Evolutionary conservation across 2,888 invertebrate species (phyloP).

Genomic region (Campoplex capitator): DNA sequence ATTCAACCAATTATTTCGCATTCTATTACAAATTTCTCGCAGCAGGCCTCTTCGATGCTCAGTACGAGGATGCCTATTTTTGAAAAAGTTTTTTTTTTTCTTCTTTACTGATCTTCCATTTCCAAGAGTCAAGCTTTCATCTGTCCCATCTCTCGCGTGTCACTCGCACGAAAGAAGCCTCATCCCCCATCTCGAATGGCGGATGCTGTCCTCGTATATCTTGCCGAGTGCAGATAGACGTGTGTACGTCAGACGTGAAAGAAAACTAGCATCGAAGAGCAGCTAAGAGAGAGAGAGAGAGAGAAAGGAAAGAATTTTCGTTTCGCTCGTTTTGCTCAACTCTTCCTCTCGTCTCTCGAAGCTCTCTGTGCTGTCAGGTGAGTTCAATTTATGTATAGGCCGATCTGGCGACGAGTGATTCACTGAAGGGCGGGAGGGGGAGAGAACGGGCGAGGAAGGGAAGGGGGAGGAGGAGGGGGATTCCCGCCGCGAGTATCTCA

Average conservation of each 20-base stretch:
- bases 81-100: constrained; percentile 2
- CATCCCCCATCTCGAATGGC: constrained; percentile 30
- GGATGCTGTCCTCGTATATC: constrained; percentile 62
- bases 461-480: constrained; percentile 18
- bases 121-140: constrained; percentile 38
- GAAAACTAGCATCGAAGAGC: constrained; percentile 70
- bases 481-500: constrained; percentile 50
- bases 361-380: constrained; percentile 70
- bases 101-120: not conserved
- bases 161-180: constrained; percentile 44
- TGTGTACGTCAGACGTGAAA: constrained; percentile 52
- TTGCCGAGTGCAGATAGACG: constrained; percentile 51
- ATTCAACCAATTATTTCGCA: not conserved
- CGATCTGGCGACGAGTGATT: constrained; percentile 72
- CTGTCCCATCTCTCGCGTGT: constrained; percentile 32
- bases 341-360: constrained; percentile 67
- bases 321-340: constrained; percentile 47
- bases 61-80: not conserved
- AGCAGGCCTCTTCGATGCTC: not conserved
- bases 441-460: constrained; percentile 13
- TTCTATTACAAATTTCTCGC: not conserved
- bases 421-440: constrained; percentile 49
- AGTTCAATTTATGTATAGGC: constrained; percentile 73
- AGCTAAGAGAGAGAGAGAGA: constrained; percentile 56
- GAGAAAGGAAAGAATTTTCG: constrained; percentile 67